Evolutionary conservation across 1,140 invertebrate species (phyloP), one percentile per base, ranked within the genome.

Genomic region (Heliconius hewitsoni): DNA sequence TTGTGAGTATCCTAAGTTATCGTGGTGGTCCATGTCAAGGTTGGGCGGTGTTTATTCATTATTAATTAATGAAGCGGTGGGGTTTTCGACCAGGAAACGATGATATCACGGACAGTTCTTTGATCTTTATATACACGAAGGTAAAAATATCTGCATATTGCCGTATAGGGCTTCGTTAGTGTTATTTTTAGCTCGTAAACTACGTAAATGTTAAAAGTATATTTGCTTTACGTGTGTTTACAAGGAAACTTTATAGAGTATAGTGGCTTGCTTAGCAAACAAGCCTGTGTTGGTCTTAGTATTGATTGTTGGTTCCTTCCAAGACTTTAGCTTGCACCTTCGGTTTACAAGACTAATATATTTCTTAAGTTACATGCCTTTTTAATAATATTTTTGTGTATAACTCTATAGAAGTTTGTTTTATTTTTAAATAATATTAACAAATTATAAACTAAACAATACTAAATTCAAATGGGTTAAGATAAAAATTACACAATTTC

Each of bases 111-210:
- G 79, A 84, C 74, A 73, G 89, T 88, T 87, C 83, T 89, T 88
- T 91, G 89, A 90, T 87, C 89, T 88, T 88, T 86, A 82, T 83
- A 85, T 71, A 71, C 80, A 79, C 78, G 83, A 83, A 82, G 84
- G 85, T 86, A 82, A 83, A 79, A 73, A 80, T 70, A 80, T 80
- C 52, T 78, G 77, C 77, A 77, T 79, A 42, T 82, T 50, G 74
- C 30, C 72, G 75, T 60, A 71, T 89, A 87, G 84, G 88, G 86
- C 84, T 89, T 90, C 88, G 39, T 84, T 71, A 79, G 82, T 80
- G 85, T 89, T 92, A 92, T 93, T 93, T 92, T 85, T 92, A 92
- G 90, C 84, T 86, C 79, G 78, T 88, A 77, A 88, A 89, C 85
- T 84, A 81, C 84, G 83, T 81, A 84, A 75, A 83, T 75, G 73